Base-by-base conservation (phyloP, 2,113 vertebrate species). In the Gyps fulvus region DNA sequence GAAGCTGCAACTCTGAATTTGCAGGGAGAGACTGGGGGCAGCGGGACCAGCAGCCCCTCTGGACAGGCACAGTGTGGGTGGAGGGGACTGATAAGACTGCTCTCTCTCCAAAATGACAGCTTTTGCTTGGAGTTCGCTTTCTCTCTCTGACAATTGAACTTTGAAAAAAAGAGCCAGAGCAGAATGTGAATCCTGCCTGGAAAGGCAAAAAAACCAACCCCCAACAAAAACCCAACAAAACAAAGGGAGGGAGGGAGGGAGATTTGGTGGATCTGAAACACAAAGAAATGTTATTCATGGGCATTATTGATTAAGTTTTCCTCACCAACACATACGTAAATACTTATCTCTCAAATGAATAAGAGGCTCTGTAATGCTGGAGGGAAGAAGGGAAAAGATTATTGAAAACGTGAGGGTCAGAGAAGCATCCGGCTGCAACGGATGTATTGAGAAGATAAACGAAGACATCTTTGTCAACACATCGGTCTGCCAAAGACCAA, bases 391-490 rank as follows among this genome's bases (percentile, higher is more conserved):
- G 77, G 29, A 91, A 94, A 95, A 95, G 89, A 96, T 95, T 96
- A 96, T 87, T 95, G 97, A 94, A 94, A 97, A 96, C 14, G 15
- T 69, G 86, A 92, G 92, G 95, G 95, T 97, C 96, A 96, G 65
- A 95, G 95, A 87, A 95, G 88, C 94, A 96, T 94, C 90, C n/a
- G 20, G 83, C 90, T 96, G 95, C 72, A 89, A n/a, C 29, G 49
- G 93, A 92, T 87, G 96, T 66, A 91, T 42, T 19, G 88, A 73
- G 62, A 90, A 95, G 95, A 97, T 97, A 97, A 96, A 94, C 16
- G 5, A 78, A 96, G 85, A 84, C 21, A 47, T 90, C 62, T 90
- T 94, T 95, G 94, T 94, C 85, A 92, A 93, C 82, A 72, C 29
- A 50, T 27, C 11, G 8, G 79, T 69, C 89, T 95, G 93, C 84